These are phyloP conservation scores for Pseudopleuronectes americanus DNA, from an alignment of 2,797 vertebrate species.

Conservation along the genomic window DNA sequence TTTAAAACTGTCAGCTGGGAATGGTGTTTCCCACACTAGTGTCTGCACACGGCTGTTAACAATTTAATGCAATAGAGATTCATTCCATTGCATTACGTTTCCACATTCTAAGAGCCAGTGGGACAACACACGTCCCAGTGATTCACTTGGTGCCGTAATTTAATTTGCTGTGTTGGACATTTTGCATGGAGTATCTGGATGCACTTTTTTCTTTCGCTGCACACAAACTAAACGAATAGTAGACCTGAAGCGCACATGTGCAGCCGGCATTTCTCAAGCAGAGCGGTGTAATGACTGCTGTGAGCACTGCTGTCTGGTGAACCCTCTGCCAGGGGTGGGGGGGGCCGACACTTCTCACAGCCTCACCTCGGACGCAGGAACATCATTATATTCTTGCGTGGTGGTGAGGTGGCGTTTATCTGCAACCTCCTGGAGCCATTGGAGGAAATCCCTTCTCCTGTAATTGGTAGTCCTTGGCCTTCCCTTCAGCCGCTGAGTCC, in stretches of 20 bases:
- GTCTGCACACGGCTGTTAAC: conserved; percentile 10
- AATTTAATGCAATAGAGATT: conserved; percentile 22
- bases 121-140: conserved; percentile 19
- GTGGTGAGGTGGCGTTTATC: not conserved
- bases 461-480: not conserved
- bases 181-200: not conserved
- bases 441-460: not conserved
- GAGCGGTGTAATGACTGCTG: not conserved
- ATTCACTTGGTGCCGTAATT: conserved; percentile 28
- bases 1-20: not conserved
- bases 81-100: conserved; percentile 17
- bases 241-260: not conserved
- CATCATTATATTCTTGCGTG: not conserved
- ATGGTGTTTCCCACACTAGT: not conserved
- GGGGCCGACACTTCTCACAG: not conserved
- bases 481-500: not conserved
- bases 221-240: not conserved
- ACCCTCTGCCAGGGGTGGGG: not conserved
- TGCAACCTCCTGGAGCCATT: not conserved
- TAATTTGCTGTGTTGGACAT: conserved; percentile 22
- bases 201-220: too few relatives aligned
- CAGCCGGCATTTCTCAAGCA: not conserved
- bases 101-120: conserved; percentile 23
- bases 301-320: not conserved
- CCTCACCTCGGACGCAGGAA: not conserved